Conservation (phyloP, 2,113 vertebrate species). For the Orthonyx spaldingii region DNA sequence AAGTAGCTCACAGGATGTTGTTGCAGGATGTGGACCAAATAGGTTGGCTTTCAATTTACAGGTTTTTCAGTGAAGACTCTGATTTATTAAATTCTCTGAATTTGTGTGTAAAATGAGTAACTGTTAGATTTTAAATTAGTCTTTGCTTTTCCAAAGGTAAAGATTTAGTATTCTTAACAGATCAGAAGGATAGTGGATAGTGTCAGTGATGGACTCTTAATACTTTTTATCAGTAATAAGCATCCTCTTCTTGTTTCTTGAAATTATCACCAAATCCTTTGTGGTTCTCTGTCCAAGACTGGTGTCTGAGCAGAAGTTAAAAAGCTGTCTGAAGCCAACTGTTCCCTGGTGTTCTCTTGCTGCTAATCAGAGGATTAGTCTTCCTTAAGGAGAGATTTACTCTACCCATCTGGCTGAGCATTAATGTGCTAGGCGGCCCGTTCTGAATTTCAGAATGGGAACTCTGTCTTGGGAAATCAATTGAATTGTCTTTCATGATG, state of each 20-base stretch:
- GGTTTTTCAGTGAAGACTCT: not conserved
- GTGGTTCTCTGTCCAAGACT: not conserved
- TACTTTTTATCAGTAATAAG: not conserved
- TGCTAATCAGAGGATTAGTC: not conserved
- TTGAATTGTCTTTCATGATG: not conserved
- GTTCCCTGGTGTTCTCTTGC: not conserved
- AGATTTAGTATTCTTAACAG: not conserved
- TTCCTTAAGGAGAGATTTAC: not conserved
- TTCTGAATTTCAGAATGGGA: not conserved
- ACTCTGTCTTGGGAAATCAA: not conserved
- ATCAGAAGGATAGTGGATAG: not conserved
- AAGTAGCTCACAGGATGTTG: not conserved
- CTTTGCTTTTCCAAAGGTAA: not conserved
- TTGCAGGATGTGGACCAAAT: not conserved
- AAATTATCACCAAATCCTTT: not conserved
- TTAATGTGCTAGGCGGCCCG: not conserved
- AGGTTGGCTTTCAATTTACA: not conserved
- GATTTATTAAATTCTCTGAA: not conserved
- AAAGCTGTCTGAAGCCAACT: not conserved
- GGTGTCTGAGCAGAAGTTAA: not conserved
- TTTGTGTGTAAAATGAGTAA: not conserved
- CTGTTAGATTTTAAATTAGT: not conserved
- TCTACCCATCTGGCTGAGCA: not conserved
- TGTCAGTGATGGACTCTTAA: not conserved
- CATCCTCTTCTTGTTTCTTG: not conserved